phyloP scores from a whole-genome alignment of 64 coral and sea anemone genomes.

The Cladopsammia gracilis region DNA sequence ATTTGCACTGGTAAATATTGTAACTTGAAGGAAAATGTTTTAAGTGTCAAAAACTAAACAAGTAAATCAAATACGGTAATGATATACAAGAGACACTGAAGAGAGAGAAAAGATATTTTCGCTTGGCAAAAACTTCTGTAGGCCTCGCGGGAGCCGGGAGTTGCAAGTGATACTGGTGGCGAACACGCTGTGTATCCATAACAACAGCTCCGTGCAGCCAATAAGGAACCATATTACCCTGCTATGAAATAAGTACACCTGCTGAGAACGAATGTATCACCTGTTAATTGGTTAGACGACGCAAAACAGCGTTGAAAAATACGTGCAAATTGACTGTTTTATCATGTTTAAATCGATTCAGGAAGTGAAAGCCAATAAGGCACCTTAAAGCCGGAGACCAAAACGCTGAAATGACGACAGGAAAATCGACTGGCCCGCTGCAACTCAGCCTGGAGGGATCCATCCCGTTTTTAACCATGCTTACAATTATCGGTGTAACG shows the following conservation, averaged over 20 bases:
- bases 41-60: too few species aligned
- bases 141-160: not conserved
- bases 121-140: not conserved
- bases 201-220: not conserved
- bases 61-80: too few species aligned
- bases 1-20: too few species aligned
- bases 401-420: not conserved
- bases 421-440: slow-evolving; percentile 22
- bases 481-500: slow-evolving; percentile 79
- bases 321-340: not conserved
- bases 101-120: not conserved
- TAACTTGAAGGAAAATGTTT: too few species aligned
- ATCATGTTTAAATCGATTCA: not conserved
- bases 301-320: not conserved
- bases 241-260: not conserved
- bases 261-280: not conserved
- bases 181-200: not conserved
- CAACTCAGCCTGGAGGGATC: slow-evolving; percentile 62
- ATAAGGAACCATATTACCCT: not conserved
- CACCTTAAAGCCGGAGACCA: not conserved
- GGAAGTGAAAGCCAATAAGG: not conserved
- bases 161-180: not conserved
- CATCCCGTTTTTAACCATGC: slow-evolving; percentile 81
- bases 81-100: too few species aligned
- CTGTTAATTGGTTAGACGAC: not conserved